A percentile compares a stretch with the other conserved stretches of the same genome.
Evolutionary conservation across 2,113 vertebrate genomes (phyloP).

Genomic region (Mastomys coucha): DNA sequence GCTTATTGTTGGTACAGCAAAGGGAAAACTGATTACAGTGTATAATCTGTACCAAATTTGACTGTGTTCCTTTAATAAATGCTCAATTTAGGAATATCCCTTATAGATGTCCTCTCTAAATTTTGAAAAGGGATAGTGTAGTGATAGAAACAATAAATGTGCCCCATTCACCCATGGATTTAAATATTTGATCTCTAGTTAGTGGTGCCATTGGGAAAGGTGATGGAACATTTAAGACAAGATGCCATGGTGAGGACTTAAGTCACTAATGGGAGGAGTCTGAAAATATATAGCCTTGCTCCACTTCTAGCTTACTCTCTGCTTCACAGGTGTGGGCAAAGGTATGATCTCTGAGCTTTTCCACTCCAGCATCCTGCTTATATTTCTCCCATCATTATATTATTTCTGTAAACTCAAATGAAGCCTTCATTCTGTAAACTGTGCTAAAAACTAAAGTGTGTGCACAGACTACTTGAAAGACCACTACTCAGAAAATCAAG

Average conservation of each 20-base stretch:
- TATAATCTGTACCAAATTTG: conserved; percentile 42
- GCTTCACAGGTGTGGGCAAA: not conserved
- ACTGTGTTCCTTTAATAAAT: conserved; percentile 46
- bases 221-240: not conserved
- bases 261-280: not conserved
- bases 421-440: not conserved
- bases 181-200: too few relatives aligned
- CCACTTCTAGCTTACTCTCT: not conserved
- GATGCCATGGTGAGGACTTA: not conserved
- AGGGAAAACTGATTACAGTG: conserved; percentile 53
- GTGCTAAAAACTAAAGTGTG: not conserved
- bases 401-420: not conserved
- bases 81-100: not conserved
- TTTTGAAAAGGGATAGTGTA: not conserved
- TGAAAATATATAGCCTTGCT: not conserved
- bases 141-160: not conserved
- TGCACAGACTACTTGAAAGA: not conserved
- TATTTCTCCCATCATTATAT: not conserved
- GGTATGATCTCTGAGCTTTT: not conserved
- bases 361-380: not conserved
- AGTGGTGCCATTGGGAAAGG: not conserved
- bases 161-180: not conserved
- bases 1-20: conserved; percentile 53
- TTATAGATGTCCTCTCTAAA: conserved; percentile 13
- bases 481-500: not conserved